A percentile compares a stretch with the other conserved stretches of the same genome.
phyloP scores from a whole-genome alignment of 2,888 invertebrate species.

The Busseola fusca region DNA sequence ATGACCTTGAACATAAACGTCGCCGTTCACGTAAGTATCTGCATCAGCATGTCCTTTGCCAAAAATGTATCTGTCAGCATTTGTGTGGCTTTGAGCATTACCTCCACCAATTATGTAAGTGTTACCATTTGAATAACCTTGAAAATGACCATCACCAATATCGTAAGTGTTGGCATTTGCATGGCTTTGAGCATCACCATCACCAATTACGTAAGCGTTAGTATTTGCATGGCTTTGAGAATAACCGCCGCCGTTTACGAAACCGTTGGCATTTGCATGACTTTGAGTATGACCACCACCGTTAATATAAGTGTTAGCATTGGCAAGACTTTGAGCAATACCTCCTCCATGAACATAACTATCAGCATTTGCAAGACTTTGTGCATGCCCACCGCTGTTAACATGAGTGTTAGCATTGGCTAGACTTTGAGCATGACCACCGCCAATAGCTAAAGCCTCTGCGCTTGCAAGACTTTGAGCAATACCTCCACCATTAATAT shows the following conservation, averaged over 20 bases:
- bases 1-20: fast-evolving
- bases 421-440: fast-evolving
- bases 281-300: fast-evolving
- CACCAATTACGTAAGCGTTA: fast-evolving
- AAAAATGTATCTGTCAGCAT: not conserved
- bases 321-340: not conserved
- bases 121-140: not conserved
- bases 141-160: not conserved
- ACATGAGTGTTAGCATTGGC: not conserved
- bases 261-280: not conserved
- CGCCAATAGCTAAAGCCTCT: fast-evolving
- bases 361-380: not conserved
- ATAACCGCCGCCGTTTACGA: not conserved
- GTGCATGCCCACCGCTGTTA: fast-evolving
- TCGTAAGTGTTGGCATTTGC: not conserved
- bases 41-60: not conserved
- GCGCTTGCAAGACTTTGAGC: not conserved
- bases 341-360: fast-evolving
- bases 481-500: not conserved
- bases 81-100: not conserved
- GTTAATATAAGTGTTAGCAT: fast-evolving
- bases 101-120: not conserved
- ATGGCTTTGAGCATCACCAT: not conserved
- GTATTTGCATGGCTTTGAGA: not conserved
- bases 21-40: not conserved